Conservation (phyloP, 1,140 invertebrate genomes). For the Eupeodes corollae region DNA sequence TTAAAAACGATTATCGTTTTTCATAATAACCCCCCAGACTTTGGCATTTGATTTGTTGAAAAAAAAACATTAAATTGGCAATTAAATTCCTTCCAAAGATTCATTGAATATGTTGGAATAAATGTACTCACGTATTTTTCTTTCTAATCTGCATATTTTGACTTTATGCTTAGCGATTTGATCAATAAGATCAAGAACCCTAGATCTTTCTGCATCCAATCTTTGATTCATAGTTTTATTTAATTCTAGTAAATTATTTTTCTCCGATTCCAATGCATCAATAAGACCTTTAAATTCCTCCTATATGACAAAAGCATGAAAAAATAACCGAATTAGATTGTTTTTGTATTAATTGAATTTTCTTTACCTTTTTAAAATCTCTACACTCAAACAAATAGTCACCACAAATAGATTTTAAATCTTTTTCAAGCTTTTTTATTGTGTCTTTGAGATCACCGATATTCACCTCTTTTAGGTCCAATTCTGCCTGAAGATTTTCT, state of each 20-base stretch:
- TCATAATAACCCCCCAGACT: too few relatives aligned
- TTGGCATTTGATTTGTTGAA: too few relatives aligned
- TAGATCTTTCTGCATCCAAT: slow-evolving; percentile 41
- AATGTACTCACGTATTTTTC: slow-evolving; percentile 14
- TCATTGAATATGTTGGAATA: neutral
- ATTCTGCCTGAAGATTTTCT: slow-evolving; percentile 14
- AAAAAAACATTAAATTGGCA: too few relatives aligned
- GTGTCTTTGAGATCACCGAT: slow-evolving; percentile 13
- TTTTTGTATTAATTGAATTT: neutral
- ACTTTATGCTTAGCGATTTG: slow-evolving; percentile 20
- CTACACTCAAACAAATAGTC: slow-evolving; percentile 32
- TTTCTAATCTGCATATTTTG: slow-evolving; percentile 24
- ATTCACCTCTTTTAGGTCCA: slow-evolving; percentile 15
- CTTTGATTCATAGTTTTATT: slow-evolving; percentile 40
- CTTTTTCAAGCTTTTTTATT: slow-evolving; percentile 22
- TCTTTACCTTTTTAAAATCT: slow-evolving; percentile 27
- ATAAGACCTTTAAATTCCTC: slow-evolving; percentile 34
- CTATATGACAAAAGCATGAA: slow-evolving; percentile 9
- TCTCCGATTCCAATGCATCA: slow-evolving; percentile 43
- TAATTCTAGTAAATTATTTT: slow-evolving; percentile 42
- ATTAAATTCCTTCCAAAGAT: too few relatives aligned
- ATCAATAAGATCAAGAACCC: slow-evolving; percentile 14
- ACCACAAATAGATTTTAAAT: slow-evolving; percentile 26
- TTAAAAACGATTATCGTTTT: too few relatives aligned
- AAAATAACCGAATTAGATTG: neutral